Conservation (phyloP, 2,797 vertebrate species). For the Lacerta bilineata region DNA sequence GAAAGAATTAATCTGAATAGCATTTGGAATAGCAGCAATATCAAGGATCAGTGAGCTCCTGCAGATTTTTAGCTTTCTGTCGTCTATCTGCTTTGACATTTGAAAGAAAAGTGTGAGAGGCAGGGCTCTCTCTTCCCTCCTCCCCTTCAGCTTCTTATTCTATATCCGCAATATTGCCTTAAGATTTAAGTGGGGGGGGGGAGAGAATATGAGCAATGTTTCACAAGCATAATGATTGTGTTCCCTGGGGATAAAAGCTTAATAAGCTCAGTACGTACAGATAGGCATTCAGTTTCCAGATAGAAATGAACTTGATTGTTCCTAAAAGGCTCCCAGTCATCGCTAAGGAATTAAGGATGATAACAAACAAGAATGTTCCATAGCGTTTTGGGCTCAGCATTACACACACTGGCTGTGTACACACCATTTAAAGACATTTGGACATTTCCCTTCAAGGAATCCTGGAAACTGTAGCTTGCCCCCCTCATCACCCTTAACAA, state of each 20-base stretch:
- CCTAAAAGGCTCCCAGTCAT: conserved; percentile 8
- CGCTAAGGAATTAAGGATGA: conserved; percentile 6
- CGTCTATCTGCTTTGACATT: conserved; percentile 16
- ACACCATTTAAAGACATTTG: no score
- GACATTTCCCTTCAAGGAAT: no score
- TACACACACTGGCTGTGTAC: neutral
- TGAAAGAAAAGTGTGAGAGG: conserved; percentile 2
- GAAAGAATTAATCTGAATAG: conserved; percentile 43
- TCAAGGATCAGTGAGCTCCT: conserved; percentile 39
- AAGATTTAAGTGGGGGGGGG: neutral
- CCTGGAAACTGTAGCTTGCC: no score
- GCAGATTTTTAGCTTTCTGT: conserved; percentile 40
- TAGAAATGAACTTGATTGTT: conserved; percentile 12
- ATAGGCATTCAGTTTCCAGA: neutral
- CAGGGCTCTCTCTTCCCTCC: neutral
- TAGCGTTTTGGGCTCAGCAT: neutral
- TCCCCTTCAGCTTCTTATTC: neutral
- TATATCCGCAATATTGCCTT: neutral
- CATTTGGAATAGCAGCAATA: conserved; percentile 33
- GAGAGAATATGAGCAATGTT: neutral
- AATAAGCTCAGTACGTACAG: neutral
- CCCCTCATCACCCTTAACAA: no score
- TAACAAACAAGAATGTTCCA: neutral
- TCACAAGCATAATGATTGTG: neutral
- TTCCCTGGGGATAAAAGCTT: conserved; percentile 6